Evolutionary conservation across 2,113 vertebrate genomes (phyloP), one percentile per base, ranked within the genome.

Genomic region (Paraplagusia blochii): DNA sequence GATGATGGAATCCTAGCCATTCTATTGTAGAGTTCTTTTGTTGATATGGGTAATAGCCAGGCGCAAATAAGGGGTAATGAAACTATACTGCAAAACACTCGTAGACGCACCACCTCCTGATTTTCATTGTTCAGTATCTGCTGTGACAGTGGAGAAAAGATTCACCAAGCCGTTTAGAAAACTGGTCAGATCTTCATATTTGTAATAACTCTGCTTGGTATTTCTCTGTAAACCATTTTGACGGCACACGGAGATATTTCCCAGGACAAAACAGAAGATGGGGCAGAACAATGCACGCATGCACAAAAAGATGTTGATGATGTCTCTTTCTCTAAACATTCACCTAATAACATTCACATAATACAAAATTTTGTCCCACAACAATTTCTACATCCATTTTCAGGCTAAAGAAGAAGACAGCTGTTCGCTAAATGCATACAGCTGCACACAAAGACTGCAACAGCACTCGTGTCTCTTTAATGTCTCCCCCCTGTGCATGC

Each of bases 361-460:
- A 63, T 16, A 5, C 34, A 53, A 50, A 55, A 43, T 67, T 63
- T 58, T 6, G 2, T 44, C 58, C 47, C 53, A 70, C 66, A 69
- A 16, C 50, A 48, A 22, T 7, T 42, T 29, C 22, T 29, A 29
- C 22, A 29, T 2, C 22, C 51, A 63, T 38, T 13, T n/a, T 71
- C 69, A 46, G 44, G 42, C 42, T 58, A n/a, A 57, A 69, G 40
- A 46, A 59, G 54, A 29, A 45, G 48, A 64, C 70, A 79, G 80
- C 69, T 81, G 72, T 61, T 77, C 65, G 67, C 44, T 14, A 56
- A 79, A 67, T 73, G 63, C 66, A 84, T 63, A 48, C 70, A 74
- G 77, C 77, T 77, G 68, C 73, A 81, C 74, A 83, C 67, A 85
- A 74, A 50, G 55, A 54, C 38, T 34, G 44, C 61, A 83, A 85